Evolutionary conservation across 2,113 vertebrate species (phyloP).

Genomic region (Azemiops feae): DNA sequence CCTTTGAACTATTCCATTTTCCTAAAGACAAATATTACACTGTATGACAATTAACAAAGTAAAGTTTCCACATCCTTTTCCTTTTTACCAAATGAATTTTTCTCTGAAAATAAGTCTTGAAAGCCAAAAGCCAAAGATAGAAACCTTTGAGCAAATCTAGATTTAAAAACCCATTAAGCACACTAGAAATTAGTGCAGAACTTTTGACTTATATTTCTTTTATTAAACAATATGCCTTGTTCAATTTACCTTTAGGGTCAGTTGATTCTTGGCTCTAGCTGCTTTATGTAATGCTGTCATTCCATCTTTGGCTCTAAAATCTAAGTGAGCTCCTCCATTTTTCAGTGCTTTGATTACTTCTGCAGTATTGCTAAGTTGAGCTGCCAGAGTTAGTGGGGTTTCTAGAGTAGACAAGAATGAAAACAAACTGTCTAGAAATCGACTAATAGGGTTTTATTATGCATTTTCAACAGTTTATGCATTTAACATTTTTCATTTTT

Average conservation of each 20-base stretch:
- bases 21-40: background rate
- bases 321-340: constrained; percentile 90
- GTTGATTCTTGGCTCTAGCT: constrained; percentile 80
- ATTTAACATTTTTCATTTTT: background rate
- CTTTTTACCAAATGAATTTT: background rate
- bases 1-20: background rate
- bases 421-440: background rate
- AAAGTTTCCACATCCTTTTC: constrained; percentile 10
- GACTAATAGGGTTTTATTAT: background rate
- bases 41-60: background rate
- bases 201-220: background rate
- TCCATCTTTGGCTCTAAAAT: constrained; percentile 91
- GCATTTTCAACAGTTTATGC: background rate
- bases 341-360: constrained; percentile 86
- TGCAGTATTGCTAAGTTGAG: constrained; percentile 77
- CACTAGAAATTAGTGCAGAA: background rate
- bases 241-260: constrained; percentile 78
- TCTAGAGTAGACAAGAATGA: constrained; percentile 68
- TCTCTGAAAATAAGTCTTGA: background rate
- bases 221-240: background rate
- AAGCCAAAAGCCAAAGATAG: background rate
- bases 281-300: constrained; percentile 94
- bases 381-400: constrained; percentile 85
- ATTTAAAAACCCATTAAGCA: background rate
- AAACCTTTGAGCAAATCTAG: background rate